A percentile compares a stretch with the other conserved stretches of the same genome.
These are phyloP conservation scores for Drosophila ironensis DNA, from an alignment of 1,140 invertebrate genomes.

Conservation along the genomic window DNA sequence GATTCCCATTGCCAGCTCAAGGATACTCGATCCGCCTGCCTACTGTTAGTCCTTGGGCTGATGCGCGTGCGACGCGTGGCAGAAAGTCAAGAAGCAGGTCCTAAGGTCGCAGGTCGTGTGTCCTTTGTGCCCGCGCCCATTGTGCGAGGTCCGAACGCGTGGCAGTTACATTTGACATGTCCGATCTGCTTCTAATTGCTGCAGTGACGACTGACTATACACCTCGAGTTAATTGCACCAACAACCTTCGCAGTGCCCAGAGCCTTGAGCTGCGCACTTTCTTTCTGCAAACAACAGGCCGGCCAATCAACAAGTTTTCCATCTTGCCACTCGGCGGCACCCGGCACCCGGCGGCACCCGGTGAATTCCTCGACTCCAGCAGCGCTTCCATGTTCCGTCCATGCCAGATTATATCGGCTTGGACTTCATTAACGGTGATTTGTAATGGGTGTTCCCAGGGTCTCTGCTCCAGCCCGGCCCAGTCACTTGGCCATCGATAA, in stretches of 20 bases:
- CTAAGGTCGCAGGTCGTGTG: slow-evolving; percentile 47
- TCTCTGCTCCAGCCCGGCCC: neutral
- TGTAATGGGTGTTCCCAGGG: slow-evolving; percentile 56
- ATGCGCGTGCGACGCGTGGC: slow-evolving; percentile 22
- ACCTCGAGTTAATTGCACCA: slow-evolving; percentile 32
- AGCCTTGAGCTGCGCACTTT: slow-evolving; percentile 28
- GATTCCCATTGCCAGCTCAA: slow-evolving; percentile 1
- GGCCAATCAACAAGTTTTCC: slow-evolving; percentile 20
- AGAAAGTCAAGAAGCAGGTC: slow-evolving; percentile 11
- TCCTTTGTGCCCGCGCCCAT: slow-evolving; percentile 23
- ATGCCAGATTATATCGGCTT: slow-evolving; percentile 37
- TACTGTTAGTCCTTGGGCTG: slow-evolving; percentile 37
- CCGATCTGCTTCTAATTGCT: slow-evolving; percentile 35
- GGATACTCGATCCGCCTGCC: slow-evolving; percentile 12
- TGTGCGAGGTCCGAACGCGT: slow-evolving; percentile 9
- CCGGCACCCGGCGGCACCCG: neutral
- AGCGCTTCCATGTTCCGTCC: slow-evolving; percentile 28
- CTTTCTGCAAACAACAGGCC: neutral
- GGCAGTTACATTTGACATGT: slow-evolving; percentile 1
- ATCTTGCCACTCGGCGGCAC: slow-evolving; percentile 9
- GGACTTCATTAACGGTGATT: slow-evolving; percentile 65
- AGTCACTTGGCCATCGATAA: slow-evolving; percentile 36
- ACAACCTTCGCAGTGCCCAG: slow-evolving; percentile 24
- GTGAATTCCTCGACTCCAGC: slow-evolving; percentile 32
- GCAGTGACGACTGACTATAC: slow-evolving; percentile 10